phyloP scores from a whole-genome alignment of 2,797 vertebrate species.

The Telmatherina bonti region DNA sequence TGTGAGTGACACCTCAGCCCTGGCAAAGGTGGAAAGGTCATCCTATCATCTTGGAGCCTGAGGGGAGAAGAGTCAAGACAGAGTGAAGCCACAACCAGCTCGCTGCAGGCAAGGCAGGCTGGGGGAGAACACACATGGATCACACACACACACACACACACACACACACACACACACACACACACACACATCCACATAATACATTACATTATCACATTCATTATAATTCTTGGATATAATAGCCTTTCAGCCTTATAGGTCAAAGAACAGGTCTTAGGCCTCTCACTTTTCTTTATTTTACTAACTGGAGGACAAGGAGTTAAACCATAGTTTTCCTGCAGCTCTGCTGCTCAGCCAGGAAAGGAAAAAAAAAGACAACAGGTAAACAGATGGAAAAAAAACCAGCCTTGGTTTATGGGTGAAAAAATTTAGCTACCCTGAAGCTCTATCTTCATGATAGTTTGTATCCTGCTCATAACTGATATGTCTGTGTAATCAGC shows the following conservation, averaged over 20 bases:
- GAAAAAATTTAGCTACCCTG: conserved; percentile 27
- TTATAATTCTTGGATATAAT: conserved; percentile 48
- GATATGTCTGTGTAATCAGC: conserved; percentile 39
- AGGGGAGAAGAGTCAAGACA: conserved; percentile 55
- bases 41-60: conserved; percentile 66
- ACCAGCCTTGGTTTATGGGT: conserved; percentile 24
- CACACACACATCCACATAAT: conserved; percentile 3
- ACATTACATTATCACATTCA: conserved; percentile 17
- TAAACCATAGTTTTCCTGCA: conserved; percentile 27
- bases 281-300: conserved; percentile 23
- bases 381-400: no score
- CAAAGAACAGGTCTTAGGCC: conserved; percentile 21
- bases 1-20: conserved; percentile 68
- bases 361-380: conserved; percentile 11
- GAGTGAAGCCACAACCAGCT: conserved; percentile 44
- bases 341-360: conserved; percentile 41
- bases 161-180: conserved; percentile 7
- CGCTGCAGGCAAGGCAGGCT: conserved; percentile 45
- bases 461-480: conserved; percentile 14
- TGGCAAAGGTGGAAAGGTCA: conserved; percentile 76
- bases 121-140: conserved; percentile 32
- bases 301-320: conserved; percentile 35
- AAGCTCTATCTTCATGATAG: conserved; percentile 26
- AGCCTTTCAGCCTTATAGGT: conserved; percentile 29
- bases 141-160: not conserved